Evolutionary conservation across 2,113 vertebrate genomes (phyloP).

Genomic region (Halichoerus grypus): DNA sequence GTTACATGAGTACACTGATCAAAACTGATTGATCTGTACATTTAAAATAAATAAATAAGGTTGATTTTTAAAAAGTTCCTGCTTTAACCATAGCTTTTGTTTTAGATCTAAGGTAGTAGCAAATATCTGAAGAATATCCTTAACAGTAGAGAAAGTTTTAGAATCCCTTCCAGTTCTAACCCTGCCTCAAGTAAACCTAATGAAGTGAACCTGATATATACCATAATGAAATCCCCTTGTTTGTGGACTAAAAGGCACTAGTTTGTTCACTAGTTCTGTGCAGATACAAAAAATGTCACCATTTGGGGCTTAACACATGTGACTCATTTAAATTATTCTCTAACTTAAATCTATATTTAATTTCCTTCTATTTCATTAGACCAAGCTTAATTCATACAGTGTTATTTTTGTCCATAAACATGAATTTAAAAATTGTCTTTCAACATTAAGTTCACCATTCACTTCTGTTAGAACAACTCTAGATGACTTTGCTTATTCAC

Average conservation of each 20-base stretch:
- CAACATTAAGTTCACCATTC: neutral
- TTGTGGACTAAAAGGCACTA: neutral
- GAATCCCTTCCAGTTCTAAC: neutral
- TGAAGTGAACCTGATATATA: neutral
- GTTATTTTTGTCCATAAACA: neutral
- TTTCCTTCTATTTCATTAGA: neutral
- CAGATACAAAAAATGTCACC: neutral
- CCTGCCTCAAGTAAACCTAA: neutral
- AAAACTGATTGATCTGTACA: neutral
- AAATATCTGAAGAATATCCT: conserved; percentile 8
- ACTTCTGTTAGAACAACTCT: neutral
- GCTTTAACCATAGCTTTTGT: neutral
- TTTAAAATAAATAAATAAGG: neutral
- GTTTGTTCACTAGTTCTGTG: neutral
- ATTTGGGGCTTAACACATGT: neutral
- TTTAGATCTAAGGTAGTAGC: neutral
- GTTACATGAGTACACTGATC: conserved; percentile 4
- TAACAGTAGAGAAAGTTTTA: neutral
- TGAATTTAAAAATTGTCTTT: conserved; percentile 10
- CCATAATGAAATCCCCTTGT: neutral
- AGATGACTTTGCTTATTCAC: conserved; percentile 17
- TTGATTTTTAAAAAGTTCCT: neutral
- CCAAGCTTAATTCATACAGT: neutral
- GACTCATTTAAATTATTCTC: conserved; percentile 3
- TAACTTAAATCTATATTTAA: conserved; percentile 2